A percentile compares a stretch with the other conserved stretches of the same genome.
Conservation (phyloP, 2,888 invertebrate genomes). For the Heteromyza rotundicornis region DNA sequence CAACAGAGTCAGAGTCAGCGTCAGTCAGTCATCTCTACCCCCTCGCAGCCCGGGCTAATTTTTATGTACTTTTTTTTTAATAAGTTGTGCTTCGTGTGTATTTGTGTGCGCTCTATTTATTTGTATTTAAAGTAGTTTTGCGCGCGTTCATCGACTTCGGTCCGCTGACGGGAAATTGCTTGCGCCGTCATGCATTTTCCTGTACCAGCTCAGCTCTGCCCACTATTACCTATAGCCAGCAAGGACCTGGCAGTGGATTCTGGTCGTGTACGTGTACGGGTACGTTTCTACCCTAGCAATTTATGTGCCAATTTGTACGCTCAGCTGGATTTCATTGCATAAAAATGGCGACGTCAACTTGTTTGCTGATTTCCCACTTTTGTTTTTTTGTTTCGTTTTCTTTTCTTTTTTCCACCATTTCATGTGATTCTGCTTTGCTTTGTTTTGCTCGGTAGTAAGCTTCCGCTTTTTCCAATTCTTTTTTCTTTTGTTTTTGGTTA, state of each 20-base stretch:
- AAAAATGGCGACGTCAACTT: constrained; percentile 21
- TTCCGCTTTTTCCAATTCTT: neutral
- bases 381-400: constrained; percentile 14
- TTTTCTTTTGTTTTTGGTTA: neutral
- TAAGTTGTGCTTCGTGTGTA: no score
- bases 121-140: neutral
- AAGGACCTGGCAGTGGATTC: no score
- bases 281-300: neutral
- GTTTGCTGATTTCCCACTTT: constrained; percentile 23
- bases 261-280: no score
- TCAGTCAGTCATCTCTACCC: no score
- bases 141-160: neutral
- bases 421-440: no score
- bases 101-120: neutral
- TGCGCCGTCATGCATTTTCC: neutral
- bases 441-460: neutral
- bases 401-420: neutral
- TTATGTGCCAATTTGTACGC: constrained; percentile 24
- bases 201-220: no score
- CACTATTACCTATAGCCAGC: no score
- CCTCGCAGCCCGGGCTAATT: neutral
- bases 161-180: neutral
- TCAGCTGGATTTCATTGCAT: constrained; percentile 21
- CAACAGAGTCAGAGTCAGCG: no score
- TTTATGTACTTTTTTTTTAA: no score